A percentile compares a stretch with the other conserved stretches of the same genome.
Evolutionary conservation across 2,888 invertebrate species (phyloP).

Genomic region (Peribatodes rhomboidaria): DNA sequence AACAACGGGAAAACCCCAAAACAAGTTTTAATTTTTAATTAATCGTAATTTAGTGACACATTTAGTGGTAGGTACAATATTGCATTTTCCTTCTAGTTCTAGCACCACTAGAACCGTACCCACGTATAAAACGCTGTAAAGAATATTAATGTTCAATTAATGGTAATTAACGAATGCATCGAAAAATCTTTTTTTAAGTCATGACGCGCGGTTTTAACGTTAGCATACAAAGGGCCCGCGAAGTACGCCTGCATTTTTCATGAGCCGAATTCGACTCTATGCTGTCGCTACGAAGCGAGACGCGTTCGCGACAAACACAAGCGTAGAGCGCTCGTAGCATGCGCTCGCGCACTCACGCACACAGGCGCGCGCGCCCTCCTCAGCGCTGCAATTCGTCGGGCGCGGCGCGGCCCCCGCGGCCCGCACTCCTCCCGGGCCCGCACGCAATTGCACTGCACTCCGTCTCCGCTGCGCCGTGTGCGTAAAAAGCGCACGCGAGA

Average conservation of each 20-base stretch:
- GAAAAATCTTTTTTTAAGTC: conserved; percentile 59
- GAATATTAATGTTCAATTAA: conserved; percentile 28
- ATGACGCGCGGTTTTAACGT: conserved; percentile 75
- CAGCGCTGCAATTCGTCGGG: conserved; percentile 84
- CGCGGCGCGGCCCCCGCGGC: conserved; percentile 61
- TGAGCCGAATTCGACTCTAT: conserved; percentile 79
- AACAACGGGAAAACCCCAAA: conserved; percentile 2
- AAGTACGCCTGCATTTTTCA: conserved; percentile 79
- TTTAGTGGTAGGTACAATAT: not conserved
- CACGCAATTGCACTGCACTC: conserved; percentile 86
- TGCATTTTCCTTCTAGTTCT: conserved; percentile 10
- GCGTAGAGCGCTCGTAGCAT: conserved; percentile 49
- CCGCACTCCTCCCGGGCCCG: conserved; percentile 65
- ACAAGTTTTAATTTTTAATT: conserved; percentile 1
- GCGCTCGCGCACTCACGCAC: conserved; percentile 79
- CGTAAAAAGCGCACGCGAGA: conserved; percentile 86
- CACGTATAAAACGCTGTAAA: conserved; percentile 4
- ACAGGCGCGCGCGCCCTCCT: conserved; percentile 75
- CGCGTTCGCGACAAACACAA: conserved; percentile 62
- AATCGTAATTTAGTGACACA: not conserved
- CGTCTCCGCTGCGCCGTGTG: conserved; percentile 76
- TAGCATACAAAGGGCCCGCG: conserved; percentile 76
- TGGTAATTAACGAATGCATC: conserved; percentile 31
- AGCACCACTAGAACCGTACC: not conserved
- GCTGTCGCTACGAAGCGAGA: conserved; percentile 67